Percentiles rank a stretch among this genome's conserved stretches.
These are phyloP conservation scores for Sarcophaga peregrina DNA, from an alignment of 1,140 invertebrate genomes.

Conservation along the genomic window DNA sequence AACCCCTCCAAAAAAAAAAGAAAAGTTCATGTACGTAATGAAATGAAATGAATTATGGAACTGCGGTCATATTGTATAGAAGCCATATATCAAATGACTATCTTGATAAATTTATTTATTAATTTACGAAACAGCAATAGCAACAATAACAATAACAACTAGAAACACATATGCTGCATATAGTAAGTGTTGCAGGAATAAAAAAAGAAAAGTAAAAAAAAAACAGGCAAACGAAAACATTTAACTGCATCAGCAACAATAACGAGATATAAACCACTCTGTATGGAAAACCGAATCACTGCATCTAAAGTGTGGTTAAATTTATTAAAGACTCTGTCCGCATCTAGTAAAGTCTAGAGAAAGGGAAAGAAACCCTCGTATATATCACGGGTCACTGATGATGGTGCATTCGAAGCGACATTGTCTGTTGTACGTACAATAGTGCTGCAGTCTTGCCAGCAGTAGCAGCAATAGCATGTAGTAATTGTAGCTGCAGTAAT, in stretches of 20 bases:
- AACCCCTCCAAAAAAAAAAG: no score
- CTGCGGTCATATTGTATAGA: constrained; percentile 18
- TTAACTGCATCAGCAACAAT: neutral
- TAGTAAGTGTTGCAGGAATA: constrained; percentile 8
- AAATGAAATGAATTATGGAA: constrained; percentile 13
- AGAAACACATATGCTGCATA: neutral
- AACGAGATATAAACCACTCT: neutral
- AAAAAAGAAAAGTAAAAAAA: neutral
- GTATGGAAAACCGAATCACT: neutral
- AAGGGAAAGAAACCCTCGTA: neutral
- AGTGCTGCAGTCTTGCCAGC: neutral
- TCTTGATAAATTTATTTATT: constrained; percentile 23
- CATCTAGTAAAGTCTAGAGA: neutral
- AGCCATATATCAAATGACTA: constrained; percentile 24
- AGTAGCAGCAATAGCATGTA: neutral
- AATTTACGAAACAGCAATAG: neutral
- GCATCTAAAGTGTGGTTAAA: constrained; percentile 21
- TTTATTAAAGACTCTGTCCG: neutral
- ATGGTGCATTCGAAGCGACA: neutral
- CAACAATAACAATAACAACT: neutral
- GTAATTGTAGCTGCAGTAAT: neutral
- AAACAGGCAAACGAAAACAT: neutral
- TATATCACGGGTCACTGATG: constrained; percentile 5
- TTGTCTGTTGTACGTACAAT: no score
- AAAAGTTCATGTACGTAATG: neutral